Percentiles rank a stretch among this genome's conserved stretches.
These are phyloP conservation scores for Drosophila nannoptera DNA, from an alignment of 1,140 invertebrate genomes.

Conservation along the genomic window DNA sequence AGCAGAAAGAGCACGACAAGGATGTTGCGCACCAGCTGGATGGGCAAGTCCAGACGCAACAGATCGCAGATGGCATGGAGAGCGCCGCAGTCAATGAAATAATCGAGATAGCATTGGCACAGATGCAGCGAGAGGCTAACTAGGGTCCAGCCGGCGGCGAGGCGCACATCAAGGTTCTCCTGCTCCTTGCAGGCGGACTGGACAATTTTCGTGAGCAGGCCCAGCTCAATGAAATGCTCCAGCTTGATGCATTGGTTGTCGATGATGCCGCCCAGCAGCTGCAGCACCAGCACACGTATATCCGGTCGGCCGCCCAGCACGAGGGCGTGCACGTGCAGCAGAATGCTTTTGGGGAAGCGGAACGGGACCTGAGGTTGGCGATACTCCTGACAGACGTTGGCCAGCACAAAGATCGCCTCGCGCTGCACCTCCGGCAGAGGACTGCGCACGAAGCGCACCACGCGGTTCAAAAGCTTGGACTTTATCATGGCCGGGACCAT, in stretches of 20 bases:
- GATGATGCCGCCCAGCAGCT: constrained; percentile 34
- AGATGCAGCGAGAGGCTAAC: constrained; percentile 30
- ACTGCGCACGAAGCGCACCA: constrained; percentile 24
- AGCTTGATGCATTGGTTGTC: constrained; percentile 34
- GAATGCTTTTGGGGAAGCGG: constrained; percentile 22
- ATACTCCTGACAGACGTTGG: constrained; percentile 34
- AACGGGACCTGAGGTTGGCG: background rate
- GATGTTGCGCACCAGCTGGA: constrained; percentile 41
- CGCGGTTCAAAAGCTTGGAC: constrained; percentile 3
- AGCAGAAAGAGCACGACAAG: constrained; percentile 24
- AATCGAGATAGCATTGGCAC: constrained; percentile 10
- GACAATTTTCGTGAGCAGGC: constrained; percentile 31
- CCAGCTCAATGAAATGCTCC: constrained; percentile 22
- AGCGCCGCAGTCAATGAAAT: constrained; percentile 25
- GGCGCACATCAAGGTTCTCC: background rate
- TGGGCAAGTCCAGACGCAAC: constrained; percentile 17
- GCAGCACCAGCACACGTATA: constrained; percentile 25
- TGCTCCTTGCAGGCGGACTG: constrained; percentile 26
- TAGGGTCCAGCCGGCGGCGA: constrained; percentile 31
- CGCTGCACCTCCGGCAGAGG: constrained; percentile 36
- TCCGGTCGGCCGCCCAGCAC: constrained; percentile 8
- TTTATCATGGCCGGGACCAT: constrained; percentile 23
- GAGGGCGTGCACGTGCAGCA: constrained; percentile 30
- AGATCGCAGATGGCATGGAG: constrained; percentile 31
- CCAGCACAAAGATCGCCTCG: constrained; percentile 34